Evolutionary conservation across 2,113 vertebrate genomes (phyloP).

Genomic region (Sylvia atricapilla): DNA sequence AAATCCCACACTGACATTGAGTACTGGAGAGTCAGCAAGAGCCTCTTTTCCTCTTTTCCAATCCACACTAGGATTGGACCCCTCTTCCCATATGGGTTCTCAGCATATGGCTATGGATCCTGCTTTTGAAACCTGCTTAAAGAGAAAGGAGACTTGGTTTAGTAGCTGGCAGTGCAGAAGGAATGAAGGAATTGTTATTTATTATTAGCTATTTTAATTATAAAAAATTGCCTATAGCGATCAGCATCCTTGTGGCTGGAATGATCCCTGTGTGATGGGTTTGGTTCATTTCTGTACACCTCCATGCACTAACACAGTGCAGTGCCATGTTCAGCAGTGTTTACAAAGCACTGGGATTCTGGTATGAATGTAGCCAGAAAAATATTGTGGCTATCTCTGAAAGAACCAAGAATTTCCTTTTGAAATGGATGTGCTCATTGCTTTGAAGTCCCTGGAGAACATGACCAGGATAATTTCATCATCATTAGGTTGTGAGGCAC

Average conservation of each 20-base stretch:
- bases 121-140: not conserved
- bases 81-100: not conserved
- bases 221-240: not conserved
- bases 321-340: not conserved
- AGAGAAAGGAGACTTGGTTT: not conserved
- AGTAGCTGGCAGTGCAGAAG: not conserved
- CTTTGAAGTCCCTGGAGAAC: not conserved
- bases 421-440: not conserved
- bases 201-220: not conserved
- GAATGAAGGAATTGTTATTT: not conserved
- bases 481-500: not conserved
- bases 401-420: not conserved
- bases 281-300: not conserved
- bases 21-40: not conserved
- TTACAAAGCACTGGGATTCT: not conserved
- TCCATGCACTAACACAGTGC: not conserved
- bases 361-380: not conserved
- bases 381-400: not conserved
- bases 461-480: not conserved
- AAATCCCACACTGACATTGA: not conserved
- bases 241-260: not conserved
- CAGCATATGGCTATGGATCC: not conserved
- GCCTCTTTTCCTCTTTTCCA: not conserved
- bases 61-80: not conserved
- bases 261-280: not conserved